These are phyloP conservation scores for Rhinolophus ferrumequinum DNA, from an alignment of 2,113 vertebrate species.

Conservation along the genomic window DNA sequence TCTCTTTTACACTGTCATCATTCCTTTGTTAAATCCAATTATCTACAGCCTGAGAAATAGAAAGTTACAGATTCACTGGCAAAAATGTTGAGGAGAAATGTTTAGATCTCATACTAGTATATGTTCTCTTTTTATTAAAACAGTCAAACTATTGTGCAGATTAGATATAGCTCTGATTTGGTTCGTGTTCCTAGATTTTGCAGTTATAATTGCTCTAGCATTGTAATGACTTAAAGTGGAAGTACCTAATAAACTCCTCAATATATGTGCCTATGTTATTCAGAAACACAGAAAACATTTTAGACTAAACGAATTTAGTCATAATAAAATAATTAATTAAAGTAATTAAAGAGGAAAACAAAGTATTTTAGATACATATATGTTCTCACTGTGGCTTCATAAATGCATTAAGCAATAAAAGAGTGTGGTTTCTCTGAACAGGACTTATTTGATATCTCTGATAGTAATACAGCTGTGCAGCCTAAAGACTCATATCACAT, in stretches of 20 bases:
- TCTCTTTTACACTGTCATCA: conserved; percentile 49
- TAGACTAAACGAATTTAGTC: neutral
- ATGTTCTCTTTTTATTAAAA: neutral
- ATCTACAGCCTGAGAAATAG: conserved; percentile 61
- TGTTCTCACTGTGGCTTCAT: neutral
- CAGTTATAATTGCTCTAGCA: neutral
- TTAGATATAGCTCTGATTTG: neutral
- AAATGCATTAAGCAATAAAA: neutral
- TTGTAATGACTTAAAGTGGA: neutral
- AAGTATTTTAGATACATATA: neutral
- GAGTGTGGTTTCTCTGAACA: neutral
- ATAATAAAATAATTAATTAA: too few relatives aligned
- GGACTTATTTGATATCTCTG: neutral
- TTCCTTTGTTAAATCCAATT: conserved; percentile 63
- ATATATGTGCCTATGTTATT: neutral
- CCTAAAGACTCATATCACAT: neutral
- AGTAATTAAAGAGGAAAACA: neutral
- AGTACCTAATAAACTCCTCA: neutral
- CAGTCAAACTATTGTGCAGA: neutral
- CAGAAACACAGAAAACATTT: neutral
- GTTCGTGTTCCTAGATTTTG: neutral
- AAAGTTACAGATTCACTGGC: conserved; percentile 47
- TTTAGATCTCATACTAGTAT: neutral
- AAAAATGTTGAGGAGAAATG: conserved; percentile 37
- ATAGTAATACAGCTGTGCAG: neutral